Percentiles rank a stretch among this genome's conserved stretches.
phyloP scores from a whole-genome alignment of 2,888 invertebrate species.

The Folsomia candida region DNA sequence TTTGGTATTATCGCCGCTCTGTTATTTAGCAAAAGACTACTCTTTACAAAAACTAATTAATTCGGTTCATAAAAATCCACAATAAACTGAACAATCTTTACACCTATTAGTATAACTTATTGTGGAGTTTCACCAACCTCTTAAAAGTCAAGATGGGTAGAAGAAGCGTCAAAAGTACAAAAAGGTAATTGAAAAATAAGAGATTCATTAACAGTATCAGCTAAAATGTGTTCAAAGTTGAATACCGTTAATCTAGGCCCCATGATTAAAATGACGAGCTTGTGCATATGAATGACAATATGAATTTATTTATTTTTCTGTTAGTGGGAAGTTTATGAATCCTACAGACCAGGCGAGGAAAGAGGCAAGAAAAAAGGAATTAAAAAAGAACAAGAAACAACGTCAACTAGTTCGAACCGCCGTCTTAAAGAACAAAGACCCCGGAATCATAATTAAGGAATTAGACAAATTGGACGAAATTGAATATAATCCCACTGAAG shows the following conservation, averaged over 20 bases:
- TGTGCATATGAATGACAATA: neutral
- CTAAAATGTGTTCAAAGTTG: too few relatives aligned
- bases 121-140: too few relatives aligned
- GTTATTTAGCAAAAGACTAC: too few relatives aligned
- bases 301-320: neutral
- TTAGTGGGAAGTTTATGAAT: constrained; percentile 98
- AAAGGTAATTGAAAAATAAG: constrained; percentile 60
- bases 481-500: constrained; percentile 93
- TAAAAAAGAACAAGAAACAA: constrained; percentile 98
- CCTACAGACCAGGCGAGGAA: constrained; percentile 99
- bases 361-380: constrained; percentile 92
- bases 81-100: too few relatives aligned
- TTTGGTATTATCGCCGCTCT: too few relatives aligned
- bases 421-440: constrained; percentile 96
- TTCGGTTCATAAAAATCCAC: too few relatives aligned
- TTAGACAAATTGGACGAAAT: constrained; percentile 98
- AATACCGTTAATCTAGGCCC: too few relatives aligned
- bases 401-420: constrained; percentile 93
- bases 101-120: too few relatives aligned
- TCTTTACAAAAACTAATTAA: too few relatives aligned
- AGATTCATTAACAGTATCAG: constrained; percentile 5
- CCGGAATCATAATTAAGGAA: constrained; percentile 88
- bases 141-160: constrained; percentile 81
- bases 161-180: constrained; percentile 96
- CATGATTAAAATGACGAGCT: too few relatives aligned